A percentile compares a stretch with the other conserved stretches of the same genome.
phyloP scores from a whole-genome alignment of 2,113 vertebrate genomes.

The Tauraco erythrolophus region DNA sequence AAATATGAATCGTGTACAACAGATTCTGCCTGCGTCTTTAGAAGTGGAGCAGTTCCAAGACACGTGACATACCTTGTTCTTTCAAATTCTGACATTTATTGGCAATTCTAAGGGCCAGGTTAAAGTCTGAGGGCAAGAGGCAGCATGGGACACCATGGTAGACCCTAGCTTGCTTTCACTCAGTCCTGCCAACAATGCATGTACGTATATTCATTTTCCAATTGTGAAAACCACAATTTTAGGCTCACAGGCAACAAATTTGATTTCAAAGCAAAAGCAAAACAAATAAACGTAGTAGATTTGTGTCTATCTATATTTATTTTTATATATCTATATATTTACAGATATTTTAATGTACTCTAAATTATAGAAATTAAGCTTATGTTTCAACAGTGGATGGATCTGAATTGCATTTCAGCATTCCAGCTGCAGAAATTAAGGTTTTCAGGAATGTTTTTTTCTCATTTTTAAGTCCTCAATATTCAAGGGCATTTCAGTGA shows the following conservation, averaged over 20 bases:
- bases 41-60: not conserved
- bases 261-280: not conserved
- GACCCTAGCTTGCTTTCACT: not conserved
- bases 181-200: not conserved
- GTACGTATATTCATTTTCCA: not conserved
- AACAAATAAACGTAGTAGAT: not conserved
- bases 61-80: not conserved
- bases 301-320: not conserved
- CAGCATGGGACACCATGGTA: not conserved
- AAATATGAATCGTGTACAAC: not conserved
- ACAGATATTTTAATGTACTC: not conserved
- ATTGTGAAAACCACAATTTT: not conserved
- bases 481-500: not conserved
- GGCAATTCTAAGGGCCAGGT: not conserved
- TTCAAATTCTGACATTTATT: not conserved
- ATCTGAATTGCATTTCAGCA: not conserved
- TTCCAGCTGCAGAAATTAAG: not conserved
- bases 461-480: not conserved
- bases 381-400: not conserved
- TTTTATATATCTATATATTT: not conserved
- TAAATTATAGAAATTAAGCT: not conserved
- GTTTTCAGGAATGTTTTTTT: not conserved
- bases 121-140: not conserved
- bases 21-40: not conserved
- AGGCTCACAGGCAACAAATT: not conserved